Percentiles rank a stretch among this genome's conserved stretches.
Evolutionary conservation across 2,797 vertebrate genomes (phyloP).

Genomic region (Ispidina lecontei): DNA sequence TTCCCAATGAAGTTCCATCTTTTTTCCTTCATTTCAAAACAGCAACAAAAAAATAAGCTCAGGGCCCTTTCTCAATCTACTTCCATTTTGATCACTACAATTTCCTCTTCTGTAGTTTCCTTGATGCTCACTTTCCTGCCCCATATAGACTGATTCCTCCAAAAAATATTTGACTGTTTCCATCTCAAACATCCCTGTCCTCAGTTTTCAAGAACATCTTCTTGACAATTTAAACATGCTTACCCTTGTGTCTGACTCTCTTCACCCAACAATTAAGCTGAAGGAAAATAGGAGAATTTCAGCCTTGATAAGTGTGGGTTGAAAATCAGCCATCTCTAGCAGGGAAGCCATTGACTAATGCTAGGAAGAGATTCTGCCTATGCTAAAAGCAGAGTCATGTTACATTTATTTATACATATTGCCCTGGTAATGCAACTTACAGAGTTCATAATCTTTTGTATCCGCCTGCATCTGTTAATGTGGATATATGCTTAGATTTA

Average conservation of each 20-base stretch:
- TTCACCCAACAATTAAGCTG: not conserved
- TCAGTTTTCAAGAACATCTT: not conserved
- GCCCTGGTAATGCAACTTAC: not conserved
- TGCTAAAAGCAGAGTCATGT: not conserved
- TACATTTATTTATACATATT: not conserved
- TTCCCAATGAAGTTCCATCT: not conserved
- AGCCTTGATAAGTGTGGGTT: not conserved
- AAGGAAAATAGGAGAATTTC: not conserved
- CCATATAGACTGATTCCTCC: not conserved
- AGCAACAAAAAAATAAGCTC: not conserved
- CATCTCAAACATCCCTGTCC: not conserved
- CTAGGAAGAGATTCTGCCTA: not conserved
- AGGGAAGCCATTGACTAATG: not conserved
- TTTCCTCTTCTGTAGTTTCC: not conserved
- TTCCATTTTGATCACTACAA: not conserved
- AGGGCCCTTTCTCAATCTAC: not conserved
- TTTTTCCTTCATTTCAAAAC: not conserved
- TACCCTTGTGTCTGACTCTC: not conserved
- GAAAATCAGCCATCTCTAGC: not conserved
- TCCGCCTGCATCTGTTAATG: not conserved
- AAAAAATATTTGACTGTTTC: not conserved
- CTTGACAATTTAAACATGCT: not conserved
- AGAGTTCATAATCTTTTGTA: not conserved
- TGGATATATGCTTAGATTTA: not conserved
- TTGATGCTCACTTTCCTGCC: not conserved